A percentile compares a stretch with the other conserved stretches of the same genome.
Conservation (phyloP, 2,797 vertebrate genomes). For the Parambassis ranga region DNA sequence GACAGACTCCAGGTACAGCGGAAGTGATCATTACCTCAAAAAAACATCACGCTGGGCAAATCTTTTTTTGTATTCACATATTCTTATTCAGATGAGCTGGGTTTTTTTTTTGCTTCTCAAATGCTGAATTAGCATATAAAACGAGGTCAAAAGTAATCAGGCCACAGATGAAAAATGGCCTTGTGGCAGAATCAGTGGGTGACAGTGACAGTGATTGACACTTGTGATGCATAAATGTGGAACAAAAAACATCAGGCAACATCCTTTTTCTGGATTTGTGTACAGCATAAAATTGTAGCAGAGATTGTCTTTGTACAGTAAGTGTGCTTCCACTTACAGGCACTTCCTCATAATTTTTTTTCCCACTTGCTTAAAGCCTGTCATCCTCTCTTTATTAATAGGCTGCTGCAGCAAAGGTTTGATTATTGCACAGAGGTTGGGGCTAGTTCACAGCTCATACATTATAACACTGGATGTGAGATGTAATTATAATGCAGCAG, state of each 20-base stretch:
- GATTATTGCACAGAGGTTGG: background rate
- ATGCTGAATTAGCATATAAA: constrained; percentile 39
- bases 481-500: background rate
- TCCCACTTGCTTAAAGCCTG: background rate
- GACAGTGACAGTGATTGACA: constrained; percentile 29
- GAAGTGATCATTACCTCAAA: background rate
- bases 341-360: background rate
- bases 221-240: constrained; percentile 5
- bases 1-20: background rate
- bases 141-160: constrained; percentile 56
- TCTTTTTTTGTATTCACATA: constrained; percentile 32
- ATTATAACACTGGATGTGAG: background rate
- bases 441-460: background rate
- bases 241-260: background rate
- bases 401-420: background rate
- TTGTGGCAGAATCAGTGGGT: constrained; percentile 2
- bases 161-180: constrained; percentile 12
- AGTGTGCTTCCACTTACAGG: background rate
- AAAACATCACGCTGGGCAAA: constrained; percentile 28
- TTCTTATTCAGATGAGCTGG: constrained; percentile 17
- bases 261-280: background rate
- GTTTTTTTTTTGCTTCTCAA: background rate
- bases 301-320: background rate
- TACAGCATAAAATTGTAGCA: background rate
- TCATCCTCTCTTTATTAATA: background rate